Base-by-base conservation (phyloP, 2,797 vertebrate species). In the Hemitrygon akajei region DNA sequence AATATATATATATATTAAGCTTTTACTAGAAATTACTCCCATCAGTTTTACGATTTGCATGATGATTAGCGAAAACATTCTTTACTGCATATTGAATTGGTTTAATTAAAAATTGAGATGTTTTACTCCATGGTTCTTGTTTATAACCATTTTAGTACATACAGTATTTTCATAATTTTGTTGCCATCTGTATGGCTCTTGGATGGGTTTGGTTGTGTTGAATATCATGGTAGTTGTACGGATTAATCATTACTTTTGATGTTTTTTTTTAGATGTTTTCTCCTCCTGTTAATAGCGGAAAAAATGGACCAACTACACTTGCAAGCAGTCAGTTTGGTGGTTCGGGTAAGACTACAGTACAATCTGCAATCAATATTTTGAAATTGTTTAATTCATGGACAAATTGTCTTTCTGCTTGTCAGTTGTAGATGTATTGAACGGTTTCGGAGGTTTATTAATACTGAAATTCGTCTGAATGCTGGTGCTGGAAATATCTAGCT, bases 301-400 rank as follows among this genome's bases (percentile, higher is more conserved):
- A 98, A 97, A 99, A 98, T 96, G 98, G 98, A 96, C 98, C 98
- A 92, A 99, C 98, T 30, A 99, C 98, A 1, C 97, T 99, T 71
- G 98, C 98, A 96, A 99, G 99, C 97, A 99, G 99, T 96, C 98
- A 98, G 96, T 99, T 99, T 97, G 98, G 96, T 96, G 96, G 98
- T 96, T 96, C 98, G 98, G 99, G 99, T 99, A 98, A 97, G 98
- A 95, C 94, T 94, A 94, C 91, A 94, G 37, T 87, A 87, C 30
- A 0, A 30, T 14, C 47, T 89, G 30, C n/a, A 37, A 6, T 25
- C 2, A 10, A 11, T 10, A 84, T 22, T 89, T 89, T 66, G 18
- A 66, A 0, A 89, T 92, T 37, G 37, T 16, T 75, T 76, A 9
- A 76, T 76, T 71, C 40, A 60, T 10, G 25, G 2, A 5, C 6